phyloP scores from a whole-genome alignment of 2,888 invertebrate species.

The Orthosia cruda region DNA sequence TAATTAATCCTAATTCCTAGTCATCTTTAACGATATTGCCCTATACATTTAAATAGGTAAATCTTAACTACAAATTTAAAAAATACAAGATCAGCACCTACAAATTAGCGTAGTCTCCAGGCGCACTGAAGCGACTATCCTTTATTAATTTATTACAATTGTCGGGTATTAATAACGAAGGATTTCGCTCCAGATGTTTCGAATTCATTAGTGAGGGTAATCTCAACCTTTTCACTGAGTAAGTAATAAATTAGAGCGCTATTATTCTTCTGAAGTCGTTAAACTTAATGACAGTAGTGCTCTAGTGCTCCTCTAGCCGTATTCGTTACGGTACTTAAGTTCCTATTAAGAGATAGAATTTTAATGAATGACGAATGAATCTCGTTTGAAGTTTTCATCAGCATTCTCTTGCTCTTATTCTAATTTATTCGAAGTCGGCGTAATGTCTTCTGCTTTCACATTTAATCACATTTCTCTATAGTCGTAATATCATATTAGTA shows the following conservation, averaged over 20 bases:
- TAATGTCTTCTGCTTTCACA: neutral
- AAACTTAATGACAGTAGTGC: constrained; percentile 28
- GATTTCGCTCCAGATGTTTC: constrained; percentile 69
- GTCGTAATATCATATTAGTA: too few relatives aligned
- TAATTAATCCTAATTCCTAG: neutral
- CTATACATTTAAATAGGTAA: constrained; percentile 1
- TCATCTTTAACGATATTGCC: neutral
- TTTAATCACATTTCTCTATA: too few relatives aligned
- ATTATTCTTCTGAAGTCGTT: constrained; percentile 46
- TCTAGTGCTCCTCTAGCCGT: constrained; percentile 23
- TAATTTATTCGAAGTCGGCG: neutral
- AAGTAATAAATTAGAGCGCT: constrained; percentile 49
- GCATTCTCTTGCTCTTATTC: neutral
- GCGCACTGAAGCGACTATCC: constrained; percentile 47
- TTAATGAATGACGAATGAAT: constrained; percentile 13
- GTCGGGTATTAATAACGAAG: constrained; percentile 65
- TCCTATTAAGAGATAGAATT: constrained; percentile 15
- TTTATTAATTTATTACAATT: constrained; percentile 70
- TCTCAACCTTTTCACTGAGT: constrained; percentile 49
- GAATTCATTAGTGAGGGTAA: constrained; percentile 67
- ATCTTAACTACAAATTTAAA: constrained; percentile 12
- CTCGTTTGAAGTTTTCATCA: neutral
- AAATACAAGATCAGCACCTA: constrained; percentile 1
- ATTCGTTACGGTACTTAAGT: constrained; percentile 18
- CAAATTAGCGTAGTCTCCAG: constrained; percentile 30